Evolutionary conservation across 2,797 vertebrate genomes (phyloP).

Genomic region (Acrossocheilus wenchowensis): DNA sequence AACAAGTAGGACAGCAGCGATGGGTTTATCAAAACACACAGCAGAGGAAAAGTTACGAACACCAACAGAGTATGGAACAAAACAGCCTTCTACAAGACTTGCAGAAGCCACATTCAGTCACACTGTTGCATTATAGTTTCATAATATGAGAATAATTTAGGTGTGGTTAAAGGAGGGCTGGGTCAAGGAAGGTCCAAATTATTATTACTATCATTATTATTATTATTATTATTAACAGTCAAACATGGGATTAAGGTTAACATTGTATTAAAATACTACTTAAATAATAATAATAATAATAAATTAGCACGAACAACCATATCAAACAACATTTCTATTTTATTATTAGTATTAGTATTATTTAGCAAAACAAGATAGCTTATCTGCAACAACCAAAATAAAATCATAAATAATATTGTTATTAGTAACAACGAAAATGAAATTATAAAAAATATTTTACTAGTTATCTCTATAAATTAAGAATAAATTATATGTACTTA

Average conservation of each 20-base stretch:
- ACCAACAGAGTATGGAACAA: background rate
- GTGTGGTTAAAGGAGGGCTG: background rate
- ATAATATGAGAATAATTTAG: background rate
- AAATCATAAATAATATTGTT: background rate
- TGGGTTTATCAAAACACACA: background rate
- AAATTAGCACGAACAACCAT: background rate
- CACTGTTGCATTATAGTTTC: background rate
- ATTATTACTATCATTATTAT: background rate
- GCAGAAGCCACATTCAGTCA: background rate
- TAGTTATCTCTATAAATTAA: background rate
- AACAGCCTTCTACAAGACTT: background rate
- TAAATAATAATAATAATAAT: too few species aligned
- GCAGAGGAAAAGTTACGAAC: background rate
- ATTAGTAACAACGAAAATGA: background rate
- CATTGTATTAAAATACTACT: background rate
- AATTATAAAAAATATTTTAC: too few species aligned
- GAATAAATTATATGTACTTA: background rate
- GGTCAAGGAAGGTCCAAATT: background rate
- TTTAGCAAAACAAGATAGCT: background rate
- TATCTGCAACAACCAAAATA: background rate
- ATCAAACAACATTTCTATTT: background rate
- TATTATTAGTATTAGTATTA: too few species aligned
- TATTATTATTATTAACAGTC: background rate
- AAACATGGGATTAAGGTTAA: background rate
- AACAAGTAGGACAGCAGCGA: background rate